A percentile compares a stretch with the other conserved stretches of the same genome.
These are phyloP conservation scores for Tamias sibiricus DNA, from an alignment of 2,113 vertebrate species.

Conservation along the genomic window DNA sequence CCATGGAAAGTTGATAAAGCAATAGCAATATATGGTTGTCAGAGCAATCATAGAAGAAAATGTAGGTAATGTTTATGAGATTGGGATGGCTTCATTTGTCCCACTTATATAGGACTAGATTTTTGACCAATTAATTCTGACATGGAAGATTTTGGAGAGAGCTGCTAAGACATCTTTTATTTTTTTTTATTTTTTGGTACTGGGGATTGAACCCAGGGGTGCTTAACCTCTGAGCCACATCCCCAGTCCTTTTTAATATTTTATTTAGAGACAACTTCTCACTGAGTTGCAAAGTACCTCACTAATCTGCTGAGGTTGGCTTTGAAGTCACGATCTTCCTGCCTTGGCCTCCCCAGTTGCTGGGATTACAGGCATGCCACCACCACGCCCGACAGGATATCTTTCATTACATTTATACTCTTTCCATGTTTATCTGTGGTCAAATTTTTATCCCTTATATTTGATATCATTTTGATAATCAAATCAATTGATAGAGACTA, in stretches of 20 bases:
- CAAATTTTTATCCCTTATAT: neutral
- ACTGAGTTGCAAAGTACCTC: too few relatives aligned
- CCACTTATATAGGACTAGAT: neutral
- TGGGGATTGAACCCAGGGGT: too few relatives aligned
- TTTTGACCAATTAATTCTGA: neutral
- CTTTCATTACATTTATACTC: neutral
- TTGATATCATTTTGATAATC: neutral
- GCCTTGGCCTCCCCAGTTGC: too few relatives aligned
- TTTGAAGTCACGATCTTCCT: too few relatives aligned
- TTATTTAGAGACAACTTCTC: too few relatives aligned
- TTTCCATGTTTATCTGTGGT: neutral
- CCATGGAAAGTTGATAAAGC: neutral
- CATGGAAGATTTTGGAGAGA: neutral
- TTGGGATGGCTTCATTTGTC: neutral
- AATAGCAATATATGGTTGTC: neutral
- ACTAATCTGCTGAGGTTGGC: too few relatives aligned
- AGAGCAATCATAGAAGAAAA: neutral
- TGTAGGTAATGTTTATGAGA: neutral
- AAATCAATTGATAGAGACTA: neutral
- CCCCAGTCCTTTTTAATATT: too few relatives aligned
- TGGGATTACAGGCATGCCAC: too few relatives aligned
- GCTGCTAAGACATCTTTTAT: neutral
- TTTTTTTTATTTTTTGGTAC: too few relatives aligned
- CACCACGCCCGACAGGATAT: too few relatives aligned
- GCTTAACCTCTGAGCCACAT: too few relatives aligned